A percentile compares a stretch with the other conserved stretches of the same genome.
These are phyloP conservation scores for Lethenteron camtschaticum DNA, from an alignment of 2,113 vertebrate species.

Conservation along the genomic window DNA sequence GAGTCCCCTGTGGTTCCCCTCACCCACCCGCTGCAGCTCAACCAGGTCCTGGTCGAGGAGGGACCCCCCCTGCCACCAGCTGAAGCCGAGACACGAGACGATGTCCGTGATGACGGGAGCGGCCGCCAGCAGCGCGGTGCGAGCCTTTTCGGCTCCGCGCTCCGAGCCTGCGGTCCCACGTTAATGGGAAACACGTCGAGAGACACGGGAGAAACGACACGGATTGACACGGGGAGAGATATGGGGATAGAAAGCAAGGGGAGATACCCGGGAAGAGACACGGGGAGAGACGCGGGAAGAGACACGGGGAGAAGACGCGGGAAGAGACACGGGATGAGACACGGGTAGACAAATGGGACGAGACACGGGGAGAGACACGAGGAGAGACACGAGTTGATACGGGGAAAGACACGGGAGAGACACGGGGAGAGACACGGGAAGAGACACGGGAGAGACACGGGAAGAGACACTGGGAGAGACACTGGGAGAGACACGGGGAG, in stretches of 20 bases:
- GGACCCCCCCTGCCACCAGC: conserved; percentile 50
- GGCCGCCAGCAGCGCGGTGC: conserved; percentile 21
- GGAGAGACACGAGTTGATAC: too few relatives aligned
- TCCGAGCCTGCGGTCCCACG: conserved; percentile 23
- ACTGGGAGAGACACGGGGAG: too few relatives aligned
- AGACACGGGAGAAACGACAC: neutral
- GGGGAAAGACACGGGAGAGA: too few relatives aligned
- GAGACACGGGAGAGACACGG: too few relatives aligned
- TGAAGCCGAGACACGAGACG: conserved; percentile 45
- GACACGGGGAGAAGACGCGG: neutral
- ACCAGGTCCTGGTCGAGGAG: conserved; percentile 38
- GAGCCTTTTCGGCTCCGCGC: conserved; percentile 27
- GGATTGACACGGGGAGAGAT: neutral
- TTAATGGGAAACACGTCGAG: neutral
- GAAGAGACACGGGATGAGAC: neutral
- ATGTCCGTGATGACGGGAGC: conserved; percentile 39
- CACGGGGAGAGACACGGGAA: too few relatives aligned
- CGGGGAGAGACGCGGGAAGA: neutral
- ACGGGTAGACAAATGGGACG: too few relatives aligned
- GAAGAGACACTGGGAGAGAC: too few relatives aligned
- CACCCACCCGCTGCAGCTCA: conserved; percentile 33
- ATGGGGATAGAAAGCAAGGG: neutral
- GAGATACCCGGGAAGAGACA: neutral
- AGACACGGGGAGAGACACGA: too few relatives aligned
- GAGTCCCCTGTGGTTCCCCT: neutral